Percentiles rank a stretch among this genome's conserved stretches.
These are phyloP conservation scores for Tachina lurida DNA, from an alignment of 2,888 invertebrate genomes.

Conservation along the genomic window DNA sequence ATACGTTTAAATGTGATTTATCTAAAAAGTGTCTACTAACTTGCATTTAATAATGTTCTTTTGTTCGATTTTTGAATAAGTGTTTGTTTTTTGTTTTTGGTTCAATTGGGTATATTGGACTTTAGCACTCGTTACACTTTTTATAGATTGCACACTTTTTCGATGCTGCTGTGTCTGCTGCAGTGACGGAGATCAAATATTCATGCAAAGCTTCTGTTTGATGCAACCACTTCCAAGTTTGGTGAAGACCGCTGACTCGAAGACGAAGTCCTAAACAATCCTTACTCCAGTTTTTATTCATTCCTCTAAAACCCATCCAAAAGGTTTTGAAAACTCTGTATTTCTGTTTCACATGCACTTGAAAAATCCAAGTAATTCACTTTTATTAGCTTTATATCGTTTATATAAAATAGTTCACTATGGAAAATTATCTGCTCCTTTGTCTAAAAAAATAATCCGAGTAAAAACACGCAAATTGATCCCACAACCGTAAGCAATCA, in stretches of 20 bases:
- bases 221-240: slow-evolving; percentile 97
- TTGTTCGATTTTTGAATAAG: slow-evolving; percentile 41
- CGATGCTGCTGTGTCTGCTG: slow-evolving; percentile 87
- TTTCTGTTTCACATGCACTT: slow-evolving; percentile 54
- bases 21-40: slow-evolving; percentile 45
- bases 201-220: slow-evolving; percentile 94
- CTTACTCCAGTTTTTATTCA: slow-evolving; percentile 80
- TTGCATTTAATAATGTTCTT: slow-evolving; percentile 42
- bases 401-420: background rate
- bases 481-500: slow-evolving; percentile 22
- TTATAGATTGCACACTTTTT: slow-evolving; percentile 55
- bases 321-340: slow-evolving; percentile 62
- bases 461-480: background rate
- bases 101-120: slow-evolving; percentile 77
- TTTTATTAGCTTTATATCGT: background rate
- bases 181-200: slow-evolving; percentile 91
- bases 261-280: slow-evolving; percentile 91
- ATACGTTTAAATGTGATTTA: slow-evolving; percentile 11
- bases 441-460: slow-evolving; percentile 5
- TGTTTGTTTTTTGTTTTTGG: slow-evolving; percentile 64
- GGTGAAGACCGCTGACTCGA: slow-evolving; percentile 94
- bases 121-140: slow-evolving; percentile 71
- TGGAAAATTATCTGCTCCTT: slow-evolving; percentile 32
- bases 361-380: background rate
- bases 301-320: slow-evolving; percentile 82